phyloP scores from a whole-genome alignment of 1,140 invertebrate genomes.

The Tribolium madens region DNA sequence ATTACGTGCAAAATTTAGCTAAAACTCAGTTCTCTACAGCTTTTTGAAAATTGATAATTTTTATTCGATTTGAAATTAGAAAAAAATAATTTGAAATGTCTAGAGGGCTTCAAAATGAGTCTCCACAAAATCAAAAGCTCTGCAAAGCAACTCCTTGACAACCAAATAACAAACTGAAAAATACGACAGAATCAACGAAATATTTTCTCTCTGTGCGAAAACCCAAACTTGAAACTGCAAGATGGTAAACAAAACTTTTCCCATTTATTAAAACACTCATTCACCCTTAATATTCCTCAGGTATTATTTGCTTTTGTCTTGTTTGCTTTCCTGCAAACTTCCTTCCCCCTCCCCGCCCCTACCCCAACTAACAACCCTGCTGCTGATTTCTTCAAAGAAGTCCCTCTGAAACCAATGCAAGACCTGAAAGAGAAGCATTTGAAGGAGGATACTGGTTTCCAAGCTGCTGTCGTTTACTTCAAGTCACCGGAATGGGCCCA shows the following conservation, averaged over 20 bases:
- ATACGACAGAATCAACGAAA: neutral
- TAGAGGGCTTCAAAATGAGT: neutral
- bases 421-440: constrained; percentile 52
- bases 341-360: neutral
- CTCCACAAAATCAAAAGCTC: neutral
- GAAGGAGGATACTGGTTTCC: constrained; percentile 54
- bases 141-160: neutral
- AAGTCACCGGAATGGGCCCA: constrained; percentile 54
- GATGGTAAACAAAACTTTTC: neutral
- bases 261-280: neutral
- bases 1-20: too few species aligned
- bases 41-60: neutral
- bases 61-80: neutral
- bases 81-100: too few species aligned
- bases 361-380: neutral
- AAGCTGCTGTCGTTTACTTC: constrained; percentile 55
- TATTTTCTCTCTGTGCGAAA: neutral
- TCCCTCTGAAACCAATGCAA: constrained; percentile 47
- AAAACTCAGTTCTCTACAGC: too few species aligned
- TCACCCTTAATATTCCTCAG: neutral
- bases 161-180: constrained; percentile 15
- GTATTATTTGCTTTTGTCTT: neutral
- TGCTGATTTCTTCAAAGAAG: constrained; percentile 37
- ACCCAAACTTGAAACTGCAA: neutral
- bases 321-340: constrained; percentile 17